Evolutionary conservation across 2,797 vertebrate species (phyloP).

Genomic region (Cryptoblepharus egeriae): DNA sequence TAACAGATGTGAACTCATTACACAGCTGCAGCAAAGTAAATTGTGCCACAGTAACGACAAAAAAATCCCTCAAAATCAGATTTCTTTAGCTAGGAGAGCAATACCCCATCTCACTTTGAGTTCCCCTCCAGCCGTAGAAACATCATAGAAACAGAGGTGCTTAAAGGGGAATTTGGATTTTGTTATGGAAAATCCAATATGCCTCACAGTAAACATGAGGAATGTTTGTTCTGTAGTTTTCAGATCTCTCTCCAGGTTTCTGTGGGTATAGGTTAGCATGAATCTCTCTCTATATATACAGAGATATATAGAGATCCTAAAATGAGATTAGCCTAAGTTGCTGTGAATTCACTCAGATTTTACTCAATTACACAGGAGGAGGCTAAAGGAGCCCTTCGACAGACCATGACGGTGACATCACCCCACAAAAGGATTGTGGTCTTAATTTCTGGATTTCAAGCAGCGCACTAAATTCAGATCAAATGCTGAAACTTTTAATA

Average conservation of each 20-base stretch:
- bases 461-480: accelerated
- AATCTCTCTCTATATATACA: too few relatives aligned
- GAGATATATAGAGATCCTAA: background rate
- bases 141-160: background rate
- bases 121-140: constrained; percentile 30
- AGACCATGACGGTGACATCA: background rate
- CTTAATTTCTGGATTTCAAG: background rate
- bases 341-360: background rate
- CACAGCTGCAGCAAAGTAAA: constrained; percentile 79
- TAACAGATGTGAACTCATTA: constrained; percentile 84
- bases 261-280: too few relatives aligned
- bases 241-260: too few relatives aligned
- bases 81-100: constrained; percentile 40
- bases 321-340: background rate
- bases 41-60: constrained; percentile 65
- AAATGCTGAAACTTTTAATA: constrained; percentile 1
- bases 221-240: background rate
- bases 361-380: background rate
- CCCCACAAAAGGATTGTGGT: too few relatives aligned
- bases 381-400: background rate
- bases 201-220: background rate
- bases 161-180: background rate
- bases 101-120: constrained; percentile 26
- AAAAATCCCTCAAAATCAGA: constrained; percentile 65
- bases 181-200: background rate